Conservation (phyloP, 2,797 vertebrate genomes). For the Petrocephalus schoutedeni region DNA sequence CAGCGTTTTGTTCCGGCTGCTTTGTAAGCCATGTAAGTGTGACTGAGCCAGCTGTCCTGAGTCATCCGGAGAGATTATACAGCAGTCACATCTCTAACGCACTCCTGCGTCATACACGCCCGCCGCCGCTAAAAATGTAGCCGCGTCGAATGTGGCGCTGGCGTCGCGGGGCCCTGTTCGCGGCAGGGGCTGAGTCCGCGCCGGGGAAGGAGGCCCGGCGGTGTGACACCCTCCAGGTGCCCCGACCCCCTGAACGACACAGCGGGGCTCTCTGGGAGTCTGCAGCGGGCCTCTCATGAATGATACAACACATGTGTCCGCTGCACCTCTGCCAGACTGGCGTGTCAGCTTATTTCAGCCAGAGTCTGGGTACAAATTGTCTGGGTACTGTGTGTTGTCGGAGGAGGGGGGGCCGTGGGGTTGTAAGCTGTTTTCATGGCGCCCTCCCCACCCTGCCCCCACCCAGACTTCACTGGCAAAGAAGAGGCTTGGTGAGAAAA, state of each 20-base stretch:
- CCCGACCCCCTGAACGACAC: neutral
- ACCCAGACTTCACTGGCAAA: neutral
- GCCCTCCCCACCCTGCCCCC: neutral
- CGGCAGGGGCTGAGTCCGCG: neutral
- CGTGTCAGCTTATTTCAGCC: neutral
- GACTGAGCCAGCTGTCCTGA: slow-evolving; percentile 10
- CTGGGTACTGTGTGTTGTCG: neutral
- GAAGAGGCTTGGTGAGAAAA: neutral
- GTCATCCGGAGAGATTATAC: neutral
- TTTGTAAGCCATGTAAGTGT: neutral
- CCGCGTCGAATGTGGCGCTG: neutral
- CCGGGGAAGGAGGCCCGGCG: neutral
- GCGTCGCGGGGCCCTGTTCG: neutral
- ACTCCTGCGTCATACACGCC: neutral
- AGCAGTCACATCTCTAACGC: neutral
- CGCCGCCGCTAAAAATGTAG: neutral
- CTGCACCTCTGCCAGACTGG: neutral
- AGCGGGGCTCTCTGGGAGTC: neutral
- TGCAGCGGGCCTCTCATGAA: neutral
- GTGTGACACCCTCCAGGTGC: neutral
- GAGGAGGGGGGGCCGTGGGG: neutral
- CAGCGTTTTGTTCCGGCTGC: neutral
- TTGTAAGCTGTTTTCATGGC: neutral
- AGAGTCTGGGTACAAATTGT: neutral
- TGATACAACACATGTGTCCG: neutral